Base-by-base conservation (phyloP, 2,797 vertebrate species). In the Tapera naevia region DNA sequence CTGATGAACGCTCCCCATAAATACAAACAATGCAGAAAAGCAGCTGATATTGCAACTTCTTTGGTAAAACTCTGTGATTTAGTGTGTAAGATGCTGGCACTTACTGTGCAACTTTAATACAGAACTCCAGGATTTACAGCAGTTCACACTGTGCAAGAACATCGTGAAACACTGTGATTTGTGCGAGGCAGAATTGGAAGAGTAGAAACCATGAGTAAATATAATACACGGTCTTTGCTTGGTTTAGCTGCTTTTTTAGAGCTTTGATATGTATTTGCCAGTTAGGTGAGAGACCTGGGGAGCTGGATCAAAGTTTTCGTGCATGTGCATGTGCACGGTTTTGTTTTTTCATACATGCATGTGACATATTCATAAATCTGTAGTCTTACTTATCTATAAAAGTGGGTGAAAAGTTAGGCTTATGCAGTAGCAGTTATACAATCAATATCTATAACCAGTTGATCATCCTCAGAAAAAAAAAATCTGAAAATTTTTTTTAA, bases 1-100 rank as follows among this genome's bases (percentile, higher is more conserved):
- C 56, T 35, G 76, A 69, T 39, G 61, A 89, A 58, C 2, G 5
- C 30, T 92, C 22, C 61, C 62, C 74, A 94, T 94, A 94, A 95
- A 95, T 61, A 94, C 43, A 74, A 70, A 82, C 71, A 94, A 50
- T 79, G 80, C 69, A 88, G 85, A 72, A 91, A 94, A 95, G 43
- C 60, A 88, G 92, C 92, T 96, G 96, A 94, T 93, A 78, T 3
- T 85, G 92, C 91, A 96, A 58, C 56, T 95, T 90, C 89, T 90
- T 86, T 76, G 86, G 78, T 80, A 92, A 89, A 91, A 53, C 45
- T 57, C 71, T 18, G 10, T 88, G 74, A 94, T 93, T 94, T 81
- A 93, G 66, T 43, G 53, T 27, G 25, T n/a, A 71, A 88, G 51
- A 80, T 30, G 9, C 51, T 18, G 16, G 71, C 13, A 2, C 51